These are phyloP conservation scores for Lycaena phlaeas DNA, from an alignment of 2,888 invertebrate genomes.

Conservation along the genomic window DNA sequence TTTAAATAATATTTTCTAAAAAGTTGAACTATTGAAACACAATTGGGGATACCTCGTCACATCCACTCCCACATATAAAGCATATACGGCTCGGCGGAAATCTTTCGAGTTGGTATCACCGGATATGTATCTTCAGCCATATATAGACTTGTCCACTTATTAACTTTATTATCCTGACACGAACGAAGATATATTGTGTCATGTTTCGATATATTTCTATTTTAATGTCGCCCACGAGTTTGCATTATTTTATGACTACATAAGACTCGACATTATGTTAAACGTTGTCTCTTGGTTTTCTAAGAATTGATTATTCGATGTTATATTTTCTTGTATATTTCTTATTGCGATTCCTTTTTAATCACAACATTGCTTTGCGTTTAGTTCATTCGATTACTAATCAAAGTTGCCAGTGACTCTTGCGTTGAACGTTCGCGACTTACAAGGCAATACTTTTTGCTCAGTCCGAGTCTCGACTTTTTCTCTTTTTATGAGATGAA, in stretches of 20 bases:
- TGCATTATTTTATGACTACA: background rate
- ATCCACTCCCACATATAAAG: constrained; percentile 40
- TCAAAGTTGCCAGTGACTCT: background rate
- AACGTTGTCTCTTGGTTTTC: too few relatives aligned
- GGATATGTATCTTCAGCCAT: constrained; percentile 25
- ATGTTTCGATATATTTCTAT: background rate
- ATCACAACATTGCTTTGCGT: too few relatives aligned
- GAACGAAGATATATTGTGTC: constrained; percentile 17
- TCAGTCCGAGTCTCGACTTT: too few relatives aligned
- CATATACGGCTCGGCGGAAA: constrained; percentile 32
- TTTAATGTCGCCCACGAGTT: background rate
- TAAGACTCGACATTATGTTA: too few relatives aligned
- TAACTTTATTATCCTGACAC: constrained; percentile 17
- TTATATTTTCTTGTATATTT: too few relatives aligned
- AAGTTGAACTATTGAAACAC: too few relatives aligned
- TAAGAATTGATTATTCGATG: too few relatives aligned
- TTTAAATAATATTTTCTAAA: too few relatives aligned
- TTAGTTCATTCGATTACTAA: too few relatives aligned
- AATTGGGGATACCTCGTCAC: too few relatives aligned
- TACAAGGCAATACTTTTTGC: background rate
- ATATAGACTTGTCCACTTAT: constrained; percentile 18
- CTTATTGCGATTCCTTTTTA: too few relatives aligned
- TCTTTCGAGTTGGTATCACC: constrained; percentile 31
- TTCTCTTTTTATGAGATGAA: too few relatives aligned
- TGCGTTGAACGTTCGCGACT: background rate